phyloP scores from a whole-genome alignment of 2,888 invertebrate genomes.

The Xanthia togata region DNA sequence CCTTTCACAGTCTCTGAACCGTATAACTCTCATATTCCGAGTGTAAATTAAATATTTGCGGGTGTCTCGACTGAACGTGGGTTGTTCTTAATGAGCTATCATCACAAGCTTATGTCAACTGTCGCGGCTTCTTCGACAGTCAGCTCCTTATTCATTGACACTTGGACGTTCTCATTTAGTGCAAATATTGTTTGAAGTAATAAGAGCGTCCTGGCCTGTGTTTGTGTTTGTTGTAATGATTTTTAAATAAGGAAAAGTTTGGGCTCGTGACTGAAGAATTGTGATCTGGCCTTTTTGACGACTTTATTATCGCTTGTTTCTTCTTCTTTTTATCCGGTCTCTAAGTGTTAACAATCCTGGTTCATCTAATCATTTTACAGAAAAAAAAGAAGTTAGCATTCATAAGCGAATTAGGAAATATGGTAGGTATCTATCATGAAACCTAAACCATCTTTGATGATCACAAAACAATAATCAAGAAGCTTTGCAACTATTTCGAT shows the following conservation, averaged over 20 bases:
- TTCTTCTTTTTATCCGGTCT: not conserved
- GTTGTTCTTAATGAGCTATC: slow-evolving; percentile 75
- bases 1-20: slow-evolving; percentile 29
- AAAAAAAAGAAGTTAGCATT: not conserved
- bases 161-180: slow-evolving; percentile 54
- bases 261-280: not conserved
- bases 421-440: not conserved
- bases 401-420: not conserved
- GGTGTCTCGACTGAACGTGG: slow-evolving; percentile 63
- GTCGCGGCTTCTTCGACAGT: slow-evolving; percentile 65
- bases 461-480: not conserved
- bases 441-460: not conserved
- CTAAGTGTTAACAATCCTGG: not conserved
- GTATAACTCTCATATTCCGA: slow-evolving; percentile 69
- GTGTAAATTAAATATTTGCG: slow-evolving; percentile 76
- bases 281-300: not conserved
- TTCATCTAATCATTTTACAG: not conserved
- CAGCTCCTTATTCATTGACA: slow-evolving; percentile 61
- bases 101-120: slow-evolving; percentile 69
- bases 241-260: slow-evolving; percentile 33
- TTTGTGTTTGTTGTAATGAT: slow-evolving; percentile 37
- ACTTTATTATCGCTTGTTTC: not conserved
- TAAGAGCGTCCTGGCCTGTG: slow-evolving; percentile 15
- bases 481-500: not conserved
- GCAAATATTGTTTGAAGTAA: slow-evolving; percentile 56